A percentile compares a stretch with the other conserved stretches of the same genome.
Evolutionary conservation across 2,888 invertebrate species (phyloP).

Genomic region (Sylvicola cinctus): DNA sequence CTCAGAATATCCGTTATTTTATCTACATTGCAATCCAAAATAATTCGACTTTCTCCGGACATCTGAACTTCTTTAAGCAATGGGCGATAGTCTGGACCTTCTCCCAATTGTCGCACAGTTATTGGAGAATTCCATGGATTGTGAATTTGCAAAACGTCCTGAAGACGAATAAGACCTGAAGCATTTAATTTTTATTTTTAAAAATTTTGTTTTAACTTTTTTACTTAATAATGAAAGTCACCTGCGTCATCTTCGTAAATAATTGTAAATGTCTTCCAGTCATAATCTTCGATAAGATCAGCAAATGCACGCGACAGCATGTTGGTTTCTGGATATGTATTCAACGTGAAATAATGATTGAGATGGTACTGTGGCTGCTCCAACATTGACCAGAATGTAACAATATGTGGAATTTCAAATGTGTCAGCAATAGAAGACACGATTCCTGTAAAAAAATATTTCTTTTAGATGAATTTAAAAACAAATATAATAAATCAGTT

Average conservation of each 20-base stretch:
- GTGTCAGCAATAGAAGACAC: conserved; percentile 36
- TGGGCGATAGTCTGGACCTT: conserved; percentile 32
- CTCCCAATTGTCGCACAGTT: conserved; percentile 40
- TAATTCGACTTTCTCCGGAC: conserved; percentile 45
- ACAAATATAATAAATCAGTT: background rate
- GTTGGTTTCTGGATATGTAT: conserved; percentile 45
- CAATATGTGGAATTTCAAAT: conserved; percentile 40
- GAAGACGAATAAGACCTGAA: conserved; percentile 50
- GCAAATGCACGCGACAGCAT: conserved; percentile 47
- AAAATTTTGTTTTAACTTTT: too few species aligned
- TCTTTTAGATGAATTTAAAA: too few species aligned
- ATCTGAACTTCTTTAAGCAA: conserved; percentile 55
- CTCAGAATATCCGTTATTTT: conserved; percentile 40
- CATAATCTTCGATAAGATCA: conserved; percentile 48
- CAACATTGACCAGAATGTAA: conserved; percentile 35
- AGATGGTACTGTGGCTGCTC: conserved; percentile 16
- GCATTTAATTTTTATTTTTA: too few species aligned
- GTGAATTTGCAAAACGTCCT: conserved; percentile 57
- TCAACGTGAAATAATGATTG: conserved; percentile 37
- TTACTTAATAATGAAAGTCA: conserved; percentile 14
- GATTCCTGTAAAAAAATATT: too few species aligned
- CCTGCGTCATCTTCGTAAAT: conserved; percentile 71
- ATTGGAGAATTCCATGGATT: conserved; percentile 40
- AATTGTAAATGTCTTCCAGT: conserved; percentile 62
- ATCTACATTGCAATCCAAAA: conserved; percentile 55